These are phyloP conservation scores for Zosterops japonicus DNA, from an alignment of 2,113 vertebrate species.

Conservation along the genomic window DNA sequence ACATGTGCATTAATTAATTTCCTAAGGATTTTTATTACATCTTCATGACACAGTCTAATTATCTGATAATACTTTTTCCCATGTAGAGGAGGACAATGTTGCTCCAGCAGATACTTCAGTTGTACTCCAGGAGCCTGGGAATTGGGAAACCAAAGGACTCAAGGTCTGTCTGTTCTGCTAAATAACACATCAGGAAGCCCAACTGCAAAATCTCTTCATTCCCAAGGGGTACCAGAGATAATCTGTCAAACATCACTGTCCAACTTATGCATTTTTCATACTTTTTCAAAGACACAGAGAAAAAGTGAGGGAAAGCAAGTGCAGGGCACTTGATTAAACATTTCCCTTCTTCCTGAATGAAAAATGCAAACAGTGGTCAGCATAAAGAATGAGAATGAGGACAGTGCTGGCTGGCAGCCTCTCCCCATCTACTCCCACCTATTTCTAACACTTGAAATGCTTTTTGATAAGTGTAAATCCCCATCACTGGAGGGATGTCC, in stretches of 20 bases:
- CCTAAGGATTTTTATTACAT: slow-evolving; percentile 71
- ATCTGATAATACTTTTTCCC: slow-evolving; percentile 64
- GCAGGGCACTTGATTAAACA: neutral
- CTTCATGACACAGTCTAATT: slow-evolving; percentile 67
- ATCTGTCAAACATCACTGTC: slow-evolving; percentile 13
- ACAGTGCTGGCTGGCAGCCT: neutral
- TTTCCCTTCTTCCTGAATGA: neutral
- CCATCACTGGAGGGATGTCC: neutral
- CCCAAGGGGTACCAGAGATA: neutral
- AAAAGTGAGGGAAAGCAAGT: neutral
- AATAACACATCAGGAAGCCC: neutral
- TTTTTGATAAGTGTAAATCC: neutral
- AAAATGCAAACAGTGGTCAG: neutral
- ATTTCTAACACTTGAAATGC: neutral
- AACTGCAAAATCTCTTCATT: neutral
- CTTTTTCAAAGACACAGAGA: neutral
- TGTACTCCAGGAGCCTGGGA: slow-evolving; percentile 18
- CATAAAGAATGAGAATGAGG: neutral
- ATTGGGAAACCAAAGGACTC: neutral
- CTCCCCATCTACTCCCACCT: neutral
- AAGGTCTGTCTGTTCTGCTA: neutral
- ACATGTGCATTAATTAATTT: slow-evolving; percentile 76
- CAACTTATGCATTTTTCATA: slow-evolving; percentile 35
- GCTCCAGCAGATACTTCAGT: slow-evolving; percentile 2
- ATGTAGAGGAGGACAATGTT: neutral